Conservation (phyloP, 2,888 invertebrate genomes). For the Pachliopta kotzebuea region DNA sequence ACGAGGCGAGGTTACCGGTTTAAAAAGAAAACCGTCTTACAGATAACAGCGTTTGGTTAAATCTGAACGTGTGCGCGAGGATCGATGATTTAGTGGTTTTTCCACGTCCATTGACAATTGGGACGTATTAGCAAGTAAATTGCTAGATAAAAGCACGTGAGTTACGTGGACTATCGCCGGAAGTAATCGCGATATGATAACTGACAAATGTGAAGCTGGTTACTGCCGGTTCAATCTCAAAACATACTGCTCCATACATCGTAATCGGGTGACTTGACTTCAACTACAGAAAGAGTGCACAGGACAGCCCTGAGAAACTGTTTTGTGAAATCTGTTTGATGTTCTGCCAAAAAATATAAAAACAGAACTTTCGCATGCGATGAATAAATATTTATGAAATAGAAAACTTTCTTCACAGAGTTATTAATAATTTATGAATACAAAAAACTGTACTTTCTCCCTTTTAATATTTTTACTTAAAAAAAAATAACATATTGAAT, state of each 20-base stretch:
- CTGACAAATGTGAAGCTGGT: conserved; percentile 51
- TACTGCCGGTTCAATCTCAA: conserved; percentile 51
- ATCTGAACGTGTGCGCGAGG: conserved; percentile 20
- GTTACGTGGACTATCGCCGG: conserved; percentile 60
- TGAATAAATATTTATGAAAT: conserved; percentile 28
- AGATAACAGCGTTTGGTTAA: conserved; percentile 41
- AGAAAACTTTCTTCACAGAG: conserved; percentile 27
- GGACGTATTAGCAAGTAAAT: conserved; percentile 61
- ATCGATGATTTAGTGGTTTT: conserved; percentile 33
- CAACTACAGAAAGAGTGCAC: not conserved
- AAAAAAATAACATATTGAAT: not conserved
- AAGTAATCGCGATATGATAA: conserved; percentile 47
- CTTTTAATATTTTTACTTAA: conserved; percentile 4
- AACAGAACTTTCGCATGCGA: conserved; percentile 21
- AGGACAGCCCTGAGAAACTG: conserved; percentile 24
- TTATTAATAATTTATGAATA: conserved; percentile 29
- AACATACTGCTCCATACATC: conserved; percentile 52
- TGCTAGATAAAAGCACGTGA: conserved; percentile 58
- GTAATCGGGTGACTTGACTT: not conserved
- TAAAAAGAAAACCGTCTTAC: conserved; percentile 43
- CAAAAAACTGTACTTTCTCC: conserved; percentile 25
- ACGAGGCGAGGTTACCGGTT: conserved; percentile 45
- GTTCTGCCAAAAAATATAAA: conserved; percentile 41
- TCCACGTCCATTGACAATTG: conserved; percentile 54
- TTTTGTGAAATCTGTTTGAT: conserved; percentile 39